Conservation (phyloP, 2,797 vertebrate species). For the Cossypha caffra region DNA sequence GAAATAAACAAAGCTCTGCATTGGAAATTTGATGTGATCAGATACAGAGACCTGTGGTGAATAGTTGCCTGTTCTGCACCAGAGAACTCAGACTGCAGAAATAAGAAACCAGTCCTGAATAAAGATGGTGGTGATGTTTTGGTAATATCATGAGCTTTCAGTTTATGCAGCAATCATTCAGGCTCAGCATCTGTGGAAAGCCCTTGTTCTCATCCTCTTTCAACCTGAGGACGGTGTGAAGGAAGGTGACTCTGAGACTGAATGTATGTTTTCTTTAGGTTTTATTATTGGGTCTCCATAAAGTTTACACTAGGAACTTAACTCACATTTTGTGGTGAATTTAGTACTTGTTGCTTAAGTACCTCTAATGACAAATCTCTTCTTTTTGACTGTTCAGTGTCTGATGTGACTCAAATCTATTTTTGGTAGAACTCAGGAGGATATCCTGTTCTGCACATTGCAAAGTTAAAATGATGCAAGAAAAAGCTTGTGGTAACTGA, state of each 20-base stretch:
- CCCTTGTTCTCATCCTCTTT: not conserved
- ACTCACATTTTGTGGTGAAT: not conserved
- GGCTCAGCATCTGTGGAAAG: not conserved
- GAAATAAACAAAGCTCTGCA: not conserved
- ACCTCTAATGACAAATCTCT: not conserved
- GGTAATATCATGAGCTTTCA: not conserved
- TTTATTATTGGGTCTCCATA: not conserved
- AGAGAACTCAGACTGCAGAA: not conserved
- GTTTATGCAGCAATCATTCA: not conserved
- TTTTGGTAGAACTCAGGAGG: not conserved
- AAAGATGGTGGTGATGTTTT: not conserved
- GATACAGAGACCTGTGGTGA: not conserved
- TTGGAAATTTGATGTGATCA: not conserved
- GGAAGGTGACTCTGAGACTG: not conserved
- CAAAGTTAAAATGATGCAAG: conserved; percentile 9
- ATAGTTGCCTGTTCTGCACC: not conserved
- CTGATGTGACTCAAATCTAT: not conserved
- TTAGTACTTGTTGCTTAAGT: not conserved
- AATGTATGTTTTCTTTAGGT: not conserved
- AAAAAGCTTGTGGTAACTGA: not conserved
- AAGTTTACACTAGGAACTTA: not conserved
- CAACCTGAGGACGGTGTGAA: not conserved
- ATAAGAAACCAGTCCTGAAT: not conserved
- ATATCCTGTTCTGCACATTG: not conserved
- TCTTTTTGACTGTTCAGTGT: not conserved